Percentiles rank a stretch among this genome's conserved stretches.
phyloP scores from a whole-genome alignment of 2,888 invertebrate species.

The Bombylius discolor region DNA sequence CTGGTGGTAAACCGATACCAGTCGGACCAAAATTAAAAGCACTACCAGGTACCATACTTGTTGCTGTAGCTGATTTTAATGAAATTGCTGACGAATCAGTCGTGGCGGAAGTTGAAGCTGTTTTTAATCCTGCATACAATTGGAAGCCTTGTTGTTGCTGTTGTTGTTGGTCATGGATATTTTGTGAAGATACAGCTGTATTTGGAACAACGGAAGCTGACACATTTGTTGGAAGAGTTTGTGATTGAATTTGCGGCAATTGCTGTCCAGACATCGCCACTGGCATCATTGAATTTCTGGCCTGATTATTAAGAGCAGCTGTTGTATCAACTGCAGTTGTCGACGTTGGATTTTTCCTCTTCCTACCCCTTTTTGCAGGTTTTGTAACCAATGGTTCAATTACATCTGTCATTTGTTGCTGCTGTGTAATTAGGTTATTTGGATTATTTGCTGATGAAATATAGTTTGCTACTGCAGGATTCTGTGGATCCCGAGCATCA shows the following conservation, averaged over 20 bases:
- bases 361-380: background rate
- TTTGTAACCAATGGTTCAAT: slow-evolving; percentile 9
- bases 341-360: slow-evolving; percentile 1
- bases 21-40: slow-evolving; percentile 73
- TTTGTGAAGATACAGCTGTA: slow-evolving; percentile 17
- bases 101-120: slow-evolving; percentile 19
- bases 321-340: slow-evolving; percentile 1
- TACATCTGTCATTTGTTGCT: slow-evolving; percentile 8
- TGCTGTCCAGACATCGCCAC: slow-evolving; percentile 21
- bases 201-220: background rate
- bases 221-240: slow-evolving; percentile 15
- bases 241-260: slow-evolving; percentile 17
- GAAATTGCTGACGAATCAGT: slow-evolving; percentile 40
- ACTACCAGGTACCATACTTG: slow-evolving; percentile 64
- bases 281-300: slow-evolving; percentile 27
- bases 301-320: background rate
- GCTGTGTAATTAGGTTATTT: slow-evolving; percentile 15
- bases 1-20: slow-evolving; percentile 39
- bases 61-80: slow-evolving; percentile 43
- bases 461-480: slow-evolving; percentile 7
- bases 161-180: slow-evolving; percentile 16
- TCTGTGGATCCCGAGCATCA: slow-evolving; percentile 19
- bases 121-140: slow-evolving; percentile 44
- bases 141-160: slow-evolving; percentile 44
- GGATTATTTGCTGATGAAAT: slow-evolving; percentile 22